Percentiles rank a stretch among this genome's conserved stretches.
These are phyloP conservation scores for Actinopyga echinites DNA, from an alignment of 53 echinoderm and acorn worm genomes.

Conservation along the genomic window DNA sequence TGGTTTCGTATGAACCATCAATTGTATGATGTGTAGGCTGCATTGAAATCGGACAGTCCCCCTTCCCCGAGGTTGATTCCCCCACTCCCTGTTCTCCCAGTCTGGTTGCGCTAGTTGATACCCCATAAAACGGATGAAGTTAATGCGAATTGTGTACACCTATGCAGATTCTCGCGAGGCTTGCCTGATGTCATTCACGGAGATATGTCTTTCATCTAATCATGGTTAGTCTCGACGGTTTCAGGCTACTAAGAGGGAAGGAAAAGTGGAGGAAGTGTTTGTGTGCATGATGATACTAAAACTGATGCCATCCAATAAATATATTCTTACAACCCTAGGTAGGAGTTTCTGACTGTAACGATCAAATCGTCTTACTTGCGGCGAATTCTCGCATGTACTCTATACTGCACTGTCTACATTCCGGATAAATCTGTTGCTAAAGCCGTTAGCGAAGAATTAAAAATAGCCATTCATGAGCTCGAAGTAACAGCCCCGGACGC, in stretches of 20 bases:
- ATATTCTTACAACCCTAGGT: not conserved
- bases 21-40: no score
- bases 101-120: no score
- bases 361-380: not conserved
- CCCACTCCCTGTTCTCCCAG: no score
- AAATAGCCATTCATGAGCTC: not conserved
- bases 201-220: not conserved
- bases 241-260: not conserved
- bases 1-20: no score
- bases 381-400: not conserved
- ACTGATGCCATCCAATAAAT: not conserved
- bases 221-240: not conserved
- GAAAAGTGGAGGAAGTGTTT: not conserved
- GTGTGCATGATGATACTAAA: not conserved
- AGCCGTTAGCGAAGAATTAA: not conserved
- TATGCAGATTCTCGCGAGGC: not conserved
- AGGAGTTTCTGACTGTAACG: no score
- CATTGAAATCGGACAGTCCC: no score
- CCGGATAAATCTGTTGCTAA: conserved; percentile 5
- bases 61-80: no score
- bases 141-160: not conserved
- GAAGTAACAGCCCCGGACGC: not conserved
- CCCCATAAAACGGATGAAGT: conserved; percentile 2
- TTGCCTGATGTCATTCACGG: not conserved
- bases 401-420: conserved; percentile 6